Base-by-base conservation (phyloP, 2,113 vertebrate genomes). In the Arenaria interpres region DNA sequence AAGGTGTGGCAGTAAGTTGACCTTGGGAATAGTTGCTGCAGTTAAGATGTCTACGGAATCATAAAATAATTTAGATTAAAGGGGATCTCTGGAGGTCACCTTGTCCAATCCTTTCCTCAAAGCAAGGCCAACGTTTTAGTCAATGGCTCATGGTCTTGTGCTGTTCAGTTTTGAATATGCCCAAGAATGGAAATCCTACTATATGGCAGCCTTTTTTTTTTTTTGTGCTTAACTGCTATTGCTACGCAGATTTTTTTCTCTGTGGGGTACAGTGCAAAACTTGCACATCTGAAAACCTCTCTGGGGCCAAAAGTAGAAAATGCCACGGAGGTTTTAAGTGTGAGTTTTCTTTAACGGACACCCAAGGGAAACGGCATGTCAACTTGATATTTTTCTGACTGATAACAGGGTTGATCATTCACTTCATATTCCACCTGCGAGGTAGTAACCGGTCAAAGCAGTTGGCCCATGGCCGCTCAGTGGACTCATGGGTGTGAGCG, bases 11-110 rank as follows among this genome's bases (percentile, higher is more conserved):
- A 51, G 3, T 32, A 6, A 23, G 0, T 14, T 59, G 80, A 75
- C 95, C 92, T 97, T 90, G 86, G 73, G 48, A 39, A 54, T 10
- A 18, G 43, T 67, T 75, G 35, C 62, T 84, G 64, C 64, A 4
- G 46, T 88, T 93, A 23, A 28, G 51, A 35, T 71, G 76, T 51
- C 7, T 45, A 8, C 74, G 30, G 45, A 48, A 73, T 90, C 83
- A 72, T 97, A 97, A 96, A 97, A 84, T 89, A 54, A 95, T 96
- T 92, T 86, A 94, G 89, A 93, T 96, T 81, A 67, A 56, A 88
- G 59, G 32, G 28, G 3, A 21, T 11, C 10, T 66, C n/a, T 79
- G 46, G 37, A 89, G 60, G 46, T 78, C 32, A 50, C 17, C 24
- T 63, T 51, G 30, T 46, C 51, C 73, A 71, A 0, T 39, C 48